These are phyloP conservation scores for Tyrannus savana DNA, from an alignment of 2,113 vertebrate genomes.

Conservation along the genomic window DNA sequence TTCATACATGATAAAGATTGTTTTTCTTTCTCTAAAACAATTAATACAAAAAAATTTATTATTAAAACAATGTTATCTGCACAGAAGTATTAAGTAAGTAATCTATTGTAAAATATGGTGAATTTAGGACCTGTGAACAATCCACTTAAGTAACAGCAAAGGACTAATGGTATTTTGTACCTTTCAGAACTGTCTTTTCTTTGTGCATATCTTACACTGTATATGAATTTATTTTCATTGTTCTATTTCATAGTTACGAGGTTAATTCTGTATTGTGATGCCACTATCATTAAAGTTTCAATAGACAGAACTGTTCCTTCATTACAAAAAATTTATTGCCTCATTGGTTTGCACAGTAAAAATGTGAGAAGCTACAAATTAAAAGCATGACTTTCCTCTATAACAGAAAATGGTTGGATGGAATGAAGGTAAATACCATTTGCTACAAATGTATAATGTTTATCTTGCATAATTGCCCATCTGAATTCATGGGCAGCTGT, in stretches of 20 bases:
- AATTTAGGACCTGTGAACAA: neutral
- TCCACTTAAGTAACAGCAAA: neutral
- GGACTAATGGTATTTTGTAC: neutral
- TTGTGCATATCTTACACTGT: neutral
- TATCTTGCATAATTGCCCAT: constrained; percentile 52
- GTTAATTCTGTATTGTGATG: constrained; percentile 42
- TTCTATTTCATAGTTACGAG: constrained; percentile 31
- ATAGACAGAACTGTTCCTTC: constrained; percentile 54
- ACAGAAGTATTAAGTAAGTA: neutral
- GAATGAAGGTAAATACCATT: constrained; percentile 27
- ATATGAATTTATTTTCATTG: neutral
- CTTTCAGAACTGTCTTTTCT: neutral
- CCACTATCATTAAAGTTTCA: constrained; percentile 37
- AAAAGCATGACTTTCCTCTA: constrained; percentile 29
- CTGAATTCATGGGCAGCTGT: constrained; percentile 29
- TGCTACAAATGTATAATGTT: constrained; percentile 39
- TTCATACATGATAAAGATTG: neutral
- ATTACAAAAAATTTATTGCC: constrained; percentile 68
- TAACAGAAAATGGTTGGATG: constrained; percentile 14
- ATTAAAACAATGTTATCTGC: neutral
- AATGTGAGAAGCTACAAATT: constrained; percentile 66
- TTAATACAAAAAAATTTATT: neutral
- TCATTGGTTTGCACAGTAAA: constrained; percentile 68
- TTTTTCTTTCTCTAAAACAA: neutral
- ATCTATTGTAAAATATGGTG: neutral